Evolutionary conservation across 2,797 vertebrate species (phyloP).

Genomic region (Neopelma chrysocephalum): DNA sequence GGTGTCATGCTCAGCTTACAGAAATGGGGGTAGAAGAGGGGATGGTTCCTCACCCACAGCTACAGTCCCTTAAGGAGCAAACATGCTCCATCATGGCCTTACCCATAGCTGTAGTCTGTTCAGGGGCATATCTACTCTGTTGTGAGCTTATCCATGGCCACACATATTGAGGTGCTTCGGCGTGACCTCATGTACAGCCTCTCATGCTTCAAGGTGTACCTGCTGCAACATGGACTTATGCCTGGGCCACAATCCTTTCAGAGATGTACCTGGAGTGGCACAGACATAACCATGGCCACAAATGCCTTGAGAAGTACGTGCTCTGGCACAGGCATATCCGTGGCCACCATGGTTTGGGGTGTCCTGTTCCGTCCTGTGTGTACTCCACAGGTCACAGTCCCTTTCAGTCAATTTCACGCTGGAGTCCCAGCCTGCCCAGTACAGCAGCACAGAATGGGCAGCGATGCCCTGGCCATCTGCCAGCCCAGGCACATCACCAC

Average conservation of each 20-base stretch:
- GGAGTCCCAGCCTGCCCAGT: background rate
- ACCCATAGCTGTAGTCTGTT: background rate
- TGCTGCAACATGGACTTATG: background rate
- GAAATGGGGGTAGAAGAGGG: background rate
- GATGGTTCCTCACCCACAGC: background rate
- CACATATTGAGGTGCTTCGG: background rate
- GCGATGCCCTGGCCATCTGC: background rate
- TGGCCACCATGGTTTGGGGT: background rate
- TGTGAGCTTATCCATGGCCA: background rate
- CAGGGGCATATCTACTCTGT: background rate
- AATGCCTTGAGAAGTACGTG: background rate
- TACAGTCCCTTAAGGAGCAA: background rate
- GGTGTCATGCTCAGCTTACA: background rate
- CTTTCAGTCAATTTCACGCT: background rate
- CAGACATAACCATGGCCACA: background rate
- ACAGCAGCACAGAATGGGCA: background rate
- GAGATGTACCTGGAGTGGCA: background rate
- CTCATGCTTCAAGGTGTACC: background rate
- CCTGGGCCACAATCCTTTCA: background rate
- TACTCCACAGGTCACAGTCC: background rate
- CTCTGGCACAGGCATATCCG: background rate
- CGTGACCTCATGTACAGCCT: background rate
- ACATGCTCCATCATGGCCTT: background rate
- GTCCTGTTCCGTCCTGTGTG: background rate
- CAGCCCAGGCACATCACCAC: rapidly evolving